phyloP scores from a whole-genome alignment of 2,113 vertebrate species.

The Apteryx mantelli region DNA sequence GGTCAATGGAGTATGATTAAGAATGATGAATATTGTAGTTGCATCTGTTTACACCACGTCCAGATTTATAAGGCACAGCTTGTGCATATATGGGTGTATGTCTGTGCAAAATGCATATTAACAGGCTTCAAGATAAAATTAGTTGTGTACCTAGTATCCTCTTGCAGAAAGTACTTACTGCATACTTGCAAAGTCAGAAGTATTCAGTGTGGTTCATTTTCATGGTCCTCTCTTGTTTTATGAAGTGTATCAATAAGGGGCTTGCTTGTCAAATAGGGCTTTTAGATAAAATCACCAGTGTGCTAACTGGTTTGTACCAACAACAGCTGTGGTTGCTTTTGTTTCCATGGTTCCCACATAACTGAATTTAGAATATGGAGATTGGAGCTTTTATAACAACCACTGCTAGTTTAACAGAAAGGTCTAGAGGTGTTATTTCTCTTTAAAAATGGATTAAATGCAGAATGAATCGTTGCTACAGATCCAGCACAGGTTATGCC shows the following conservation, averaged over 20 bases:
- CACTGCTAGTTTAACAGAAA: background rate
- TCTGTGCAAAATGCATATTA: background rate
- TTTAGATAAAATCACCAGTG: slow-evolving; percentile 46
- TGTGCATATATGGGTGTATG: background rate
- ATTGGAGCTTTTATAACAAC: background rate
- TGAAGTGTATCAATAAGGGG: background rate
- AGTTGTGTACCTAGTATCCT: background rate
- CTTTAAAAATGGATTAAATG: background rate
- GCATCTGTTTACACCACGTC: background rate
- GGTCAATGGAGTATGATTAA: background rate
- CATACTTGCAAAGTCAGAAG: background rate
- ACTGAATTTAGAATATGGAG: background rate
- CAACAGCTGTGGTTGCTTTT: slow-evolving; percentile 76
- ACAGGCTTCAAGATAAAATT: background rate
- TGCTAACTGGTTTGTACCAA: slow-evolving; percentile 50
- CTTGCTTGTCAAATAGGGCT: slow-evolving; percentile 53
- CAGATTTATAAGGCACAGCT: background rate
- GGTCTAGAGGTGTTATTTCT: background rate
- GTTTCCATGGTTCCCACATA: slow-evolving; percentile 80
- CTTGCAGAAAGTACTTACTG: background rate
- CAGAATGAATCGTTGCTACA: accelerated
- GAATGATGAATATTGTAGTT: background rate
- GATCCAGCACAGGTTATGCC: background rate
- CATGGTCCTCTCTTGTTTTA: background rate
- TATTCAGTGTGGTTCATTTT: background rate